A percentile compares a stretch with the other conserved stretches of the same genome.
phyloP scores from a whole-genome alignment of 2,797 vertebrate genomes.

The Microctenopoma steveboyesi region DNA sequence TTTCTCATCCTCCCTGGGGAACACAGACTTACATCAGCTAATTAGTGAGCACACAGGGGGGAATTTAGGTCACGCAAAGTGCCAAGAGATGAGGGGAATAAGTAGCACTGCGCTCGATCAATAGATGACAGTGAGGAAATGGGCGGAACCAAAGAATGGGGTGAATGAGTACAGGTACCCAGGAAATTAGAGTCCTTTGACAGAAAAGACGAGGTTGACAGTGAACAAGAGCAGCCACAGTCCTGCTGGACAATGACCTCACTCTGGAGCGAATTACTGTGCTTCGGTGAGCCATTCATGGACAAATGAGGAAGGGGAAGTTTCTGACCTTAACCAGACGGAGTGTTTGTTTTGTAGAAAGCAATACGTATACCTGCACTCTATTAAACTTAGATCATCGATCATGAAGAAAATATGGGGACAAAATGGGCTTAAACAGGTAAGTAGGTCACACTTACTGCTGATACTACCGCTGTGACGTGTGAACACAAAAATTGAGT shows the following conservation, averaged over 20 bases:
- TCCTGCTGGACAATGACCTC: conserved; percentile 29
- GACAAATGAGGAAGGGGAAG: conserved; percentile 28
- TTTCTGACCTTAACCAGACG: conserved; percentile 46
- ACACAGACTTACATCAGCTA: conserved; percentile 55
- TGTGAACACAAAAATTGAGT: conserved; percentile 37
- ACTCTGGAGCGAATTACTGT: conserved; percentile 48
- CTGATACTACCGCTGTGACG: conserved; percentile 43
- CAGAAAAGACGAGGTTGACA: conserved; percentile 36
- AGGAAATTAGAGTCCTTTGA: conserved; percentile 50
- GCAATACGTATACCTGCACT: conserved; percentile 24
- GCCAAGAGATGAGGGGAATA: conserved; percentile 31
- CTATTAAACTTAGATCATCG: conserved; percentile 7
- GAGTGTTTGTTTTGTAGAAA: conserved; percentile 58
- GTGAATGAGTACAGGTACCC: conserved; percentile 34
- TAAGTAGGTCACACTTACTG: conserved; percentile 68
- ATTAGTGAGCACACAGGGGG: conserved; percentile 69
- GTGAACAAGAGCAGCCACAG: conserved; percentile 25
- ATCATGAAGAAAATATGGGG: conserved; percentile 13
- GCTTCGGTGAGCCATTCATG: conserved; percentile 35
- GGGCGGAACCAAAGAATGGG: conserved; percentile 3
- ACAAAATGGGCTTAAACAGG: conserved; percentile 68
- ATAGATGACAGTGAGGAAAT: conserved; percentile 51
- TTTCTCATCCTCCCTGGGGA: conserved; percentile 53
- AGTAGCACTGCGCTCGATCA: conserved; percentile 42
- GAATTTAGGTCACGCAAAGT: conserved; percentile 71